These are phyloP conservation scores for Drosophila melanica DNA, from an alignment of 1,140 invertebrate species.

Conservation along the genomic window DNA sequence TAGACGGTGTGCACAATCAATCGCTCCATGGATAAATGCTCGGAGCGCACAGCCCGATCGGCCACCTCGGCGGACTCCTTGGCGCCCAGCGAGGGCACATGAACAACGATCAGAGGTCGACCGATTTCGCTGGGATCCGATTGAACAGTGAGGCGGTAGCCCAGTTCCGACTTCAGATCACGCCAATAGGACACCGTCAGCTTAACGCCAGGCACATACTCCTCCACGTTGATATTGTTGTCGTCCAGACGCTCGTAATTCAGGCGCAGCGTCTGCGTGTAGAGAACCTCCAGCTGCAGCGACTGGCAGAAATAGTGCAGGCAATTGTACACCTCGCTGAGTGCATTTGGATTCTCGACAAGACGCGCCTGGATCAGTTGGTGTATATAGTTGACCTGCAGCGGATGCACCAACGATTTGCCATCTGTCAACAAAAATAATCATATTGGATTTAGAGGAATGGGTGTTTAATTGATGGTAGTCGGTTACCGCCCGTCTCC, in stretches of 20 bases:
- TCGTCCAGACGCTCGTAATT: conserved; percentile 95
- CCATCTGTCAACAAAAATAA: conserved; percentile 88
- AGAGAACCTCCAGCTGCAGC: conserved; percentile 96
- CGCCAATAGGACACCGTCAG: conserved; percentile 97
- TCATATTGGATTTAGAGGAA: background rate
- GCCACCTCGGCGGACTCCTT: conserved; percentile 88
- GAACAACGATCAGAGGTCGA: conserved; percentile 92
- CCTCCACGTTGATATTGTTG: conserved; percentile 96
- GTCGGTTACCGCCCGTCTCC: conserved; percentile 93
- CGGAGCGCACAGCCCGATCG: conserved; percentile 91
- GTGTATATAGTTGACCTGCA: conserved; percentile 96
- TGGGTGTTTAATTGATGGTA: background rate
- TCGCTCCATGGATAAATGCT: conserved; percentile 96
- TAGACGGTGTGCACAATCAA: conserved; percentile 99
- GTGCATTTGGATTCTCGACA: conserved; percentile 91
- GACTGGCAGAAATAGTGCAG: conserved; percentile 98
- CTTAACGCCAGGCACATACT: conserved; percentile 94
- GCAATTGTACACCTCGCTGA: conserved; percentile 93
- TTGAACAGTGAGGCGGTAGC: conserved; percentile 94
- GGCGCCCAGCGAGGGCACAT: conserved; percentile 92
- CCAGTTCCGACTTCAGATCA: conserved; percentile 92
- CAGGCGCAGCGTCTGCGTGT: conserved; percentile 95
- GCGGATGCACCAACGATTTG: conserved; percentile 95
- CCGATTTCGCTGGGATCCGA: conserved; percentile 93
- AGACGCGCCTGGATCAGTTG: conserved; percentile 95